Evolutionary conservation across 2,797 vertebrate genomes (phyloP), one percentile per base, ranked within the genome.

Genomic region (Chelmon rostratus): DNA sequence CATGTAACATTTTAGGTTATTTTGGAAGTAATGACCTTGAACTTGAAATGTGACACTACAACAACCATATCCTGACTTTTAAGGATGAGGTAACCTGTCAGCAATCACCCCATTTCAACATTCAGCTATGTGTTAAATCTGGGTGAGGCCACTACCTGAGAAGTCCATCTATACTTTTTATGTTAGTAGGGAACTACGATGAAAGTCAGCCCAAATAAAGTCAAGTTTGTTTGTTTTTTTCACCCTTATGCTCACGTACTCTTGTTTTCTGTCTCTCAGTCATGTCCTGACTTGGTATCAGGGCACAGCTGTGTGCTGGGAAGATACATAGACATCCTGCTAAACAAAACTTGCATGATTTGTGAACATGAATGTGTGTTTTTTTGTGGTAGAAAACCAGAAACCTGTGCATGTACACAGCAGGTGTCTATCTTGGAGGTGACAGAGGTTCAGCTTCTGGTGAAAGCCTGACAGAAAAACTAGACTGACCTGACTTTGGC

Each of bases 331-430:
- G 19, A 46, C 8, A 35, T 25, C 33, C 6, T 1, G 3, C 23
- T 21, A 8, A 38, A 37, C 25, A 25, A 54, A 23, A 56, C 28
- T 1, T 66, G 4, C 16, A 44, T 10, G 3, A 9, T 40, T 49
- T 50, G 7, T 61, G 18, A 61, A 40, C 25, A 8, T 66, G n/a
- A 40, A 28, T 11, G 23, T 18, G 40, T 21, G 72, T n/a, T n/a
- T n/a, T n/a, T n/a, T n/a, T n/a, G 44, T 21, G 15, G 11, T 9
- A 21, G 50, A 19, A 16, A 44, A 42, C 31, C 31, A 31, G 10
- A 62, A 61, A 21, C 35, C 25, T 72, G 31, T 74, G 31, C 10
- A 38, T 38, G 31, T 46, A 31, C 31, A 74, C 33, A 58, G 52
- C 47, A 54, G 52, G 23, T 50, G 62, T 35, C 18, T 25, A 23